Evolutionary conservation across 2,888 invertebrate species (phyloP).

Genomic region (Dascillus cervinus): DNA sequence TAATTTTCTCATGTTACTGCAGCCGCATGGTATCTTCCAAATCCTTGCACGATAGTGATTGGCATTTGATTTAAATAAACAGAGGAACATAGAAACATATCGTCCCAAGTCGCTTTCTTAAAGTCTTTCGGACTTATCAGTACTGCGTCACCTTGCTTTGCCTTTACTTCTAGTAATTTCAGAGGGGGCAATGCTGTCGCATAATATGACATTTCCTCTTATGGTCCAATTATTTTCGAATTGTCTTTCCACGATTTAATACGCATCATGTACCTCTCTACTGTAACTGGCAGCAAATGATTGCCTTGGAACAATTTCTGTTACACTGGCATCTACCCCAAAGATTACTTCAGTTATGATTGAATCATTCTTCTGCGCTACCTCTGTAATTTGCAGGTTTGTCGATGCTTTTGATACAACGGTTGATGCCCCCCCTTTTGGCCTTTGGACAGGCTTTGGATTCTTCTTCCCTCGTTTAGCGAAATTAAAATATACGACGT

Average conservation of each 20-base stretch:
- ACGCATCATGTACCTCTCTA: constrained; percentile 17
- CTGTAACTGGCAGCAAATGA: constrained; percentile 16
- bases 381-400: no score
- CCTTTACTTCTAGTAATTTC: constrained; percentile 20
- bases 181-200: constrained; percentile 20
- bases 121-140: constrained; percentile 21
- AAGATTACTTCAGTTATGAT: constrained; percentile 22
- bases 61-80: no score
- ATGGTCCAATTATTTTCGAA: constrained; percentile 19
- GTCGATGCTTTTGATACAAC: no score
- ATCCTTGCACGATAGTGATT: no score
- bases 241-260: constrained; percentile 20
- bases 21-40: no score
- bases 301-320: constrained; percentile 22
- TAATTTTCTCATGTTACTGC: no score
- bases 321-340: constrained; percentile 19
- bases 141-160: constrained; percentile 20
- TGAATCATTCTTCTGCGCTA: no score
- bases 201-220: constrained; percentile 25
- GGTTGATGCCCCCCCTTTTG: no score
- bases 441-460: no score
- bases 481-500: no score
- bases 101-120: constrained; percentile 21
- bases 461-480: no score
- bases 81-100: no score